Percentiles rank a stretch among this genome's conserved stretches.
phyloP scores from a whole-genome alignment of 2,113 vertebrate genomes.

The Plestiodon gilberti region DNA sequence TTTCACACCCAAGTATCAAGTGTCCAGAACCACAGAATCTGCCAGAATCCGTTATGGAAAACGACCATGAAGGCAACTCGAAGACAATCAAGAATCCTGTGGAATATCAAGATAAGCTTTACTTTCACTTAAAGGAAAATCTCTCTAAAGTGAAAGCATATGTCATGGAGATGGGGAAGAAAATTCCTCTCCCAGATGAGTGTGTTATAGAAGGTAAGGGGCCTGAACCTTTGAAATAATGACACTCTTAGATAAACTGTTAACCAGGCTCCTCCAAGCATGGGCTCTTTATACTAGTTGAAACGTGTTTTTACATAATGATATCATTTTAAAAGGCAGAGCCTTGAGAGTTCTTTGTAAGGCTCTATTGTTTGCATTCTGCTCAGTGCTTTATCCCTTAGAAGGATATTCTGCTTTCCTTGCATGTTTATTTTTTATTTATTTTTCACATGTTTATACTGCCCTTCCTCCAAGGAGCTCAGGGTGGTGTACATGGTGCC shows the following conservation, averaged over 20 bases:
- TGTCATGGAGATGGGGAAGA: slow-evolving; percentile 80
- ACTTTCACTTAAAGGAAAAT: slow-evolving; percentile 87
- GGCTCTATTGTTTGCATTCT: neutral
- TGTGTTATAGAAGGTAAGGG: slow-evolving; percentile 92
- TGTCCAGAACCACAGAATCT: slow-evolving; percentile 30
- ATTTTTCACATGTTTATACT: too few species aligned
- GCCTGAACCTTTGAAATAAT: neutral
- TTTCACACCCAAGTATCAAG: slow-evolving; percentile 50
- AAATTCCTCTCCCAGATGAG: slow-evolving; percentile 88
- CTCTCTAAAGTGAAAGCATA: slow-evolving; percentile 84
- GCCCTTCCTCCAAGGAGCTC: too few species aligned
- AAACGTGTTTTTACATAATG: neutral
- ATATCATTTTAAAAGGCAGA: accelerated
- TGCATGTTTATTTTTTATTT: accelerated
- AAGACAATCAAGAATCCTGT: slow-evolving; percentile 30
- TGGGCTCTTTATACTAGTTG: neutral
- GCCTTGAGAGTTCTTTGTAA: neutral
- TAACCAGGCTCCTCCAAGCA: neutral
- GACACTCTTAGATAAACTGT: neutral
- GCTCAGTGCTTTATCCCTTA: neutral
- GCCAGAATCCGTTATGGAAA: slow-evolving; percentile 46
- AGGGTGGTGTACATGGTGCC: too few species aligned
- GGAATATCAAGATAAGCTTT: slow-evolving; percentile 82
- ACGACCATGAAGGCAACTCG: slow-evolving; percentile 16
- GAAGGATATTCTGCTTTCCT: neutral